These are phyloP conservation scores for Somateria mollissima DNA, from an alignment of 2,797 vertebrate species.

Conservation along the genomic window DNA sequence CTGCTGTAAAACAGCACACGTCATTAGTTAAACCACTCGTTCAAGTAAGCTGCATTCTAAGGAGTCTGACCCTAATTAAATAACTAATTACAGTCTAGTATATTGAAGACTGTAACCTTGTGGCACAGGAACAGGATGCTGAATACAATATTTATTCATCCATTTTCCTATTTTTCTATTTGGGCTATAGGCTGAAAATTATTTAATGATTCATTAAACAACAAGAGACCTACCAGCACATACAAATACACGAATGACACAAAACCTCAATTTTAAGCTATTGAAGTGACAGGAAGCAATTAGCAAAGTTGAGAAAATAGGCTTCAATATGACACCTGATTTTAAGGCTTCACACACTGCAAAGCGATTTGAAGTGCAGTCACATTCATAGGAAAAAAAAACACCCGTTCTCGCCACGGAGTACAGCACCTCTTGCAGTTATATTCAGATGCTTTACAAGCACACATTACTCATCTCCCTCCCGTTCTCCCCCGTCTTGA, in stretches of 20 bases:
- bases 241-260: not conserved
- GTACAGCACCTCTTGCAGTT: not conserved
- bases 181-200: constrained; percentile 35
- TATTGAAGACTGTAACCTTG: not conserved
- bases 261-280: not conserved
- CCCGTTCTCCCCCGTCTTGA: not conserved
- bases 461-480: not conserved
- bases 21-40: constrained; percentile 27
- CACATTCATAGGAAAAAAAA: not conserved
- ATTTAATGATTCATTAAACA: constrained; percentile 51
- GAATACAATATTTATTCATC: not conserved
- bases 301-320: not conserved
- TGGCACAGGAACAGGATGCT: not conserved
- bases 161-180: not conserved
- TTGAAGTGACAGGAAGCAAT: not conserved
- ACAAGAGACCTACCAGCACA: not conserved
- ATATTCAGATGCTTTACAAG: not conserved
- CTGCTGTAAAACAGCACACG: constrained; percentile 41
- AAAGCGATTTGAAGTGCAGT: not conserved
- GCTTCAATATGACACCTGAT: not conserved
- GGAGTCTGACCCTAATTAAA: constrained; percentile 57
- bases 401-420: accelerated
- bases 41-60: constrained; percentile 40
- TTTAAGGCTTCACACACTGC: not conserved
- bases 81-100: constrained; percentile 57